phyloP scores from a whole-genome alignment of 2,113 vertebrate species.

The Hystrix brachyura region DNA sequence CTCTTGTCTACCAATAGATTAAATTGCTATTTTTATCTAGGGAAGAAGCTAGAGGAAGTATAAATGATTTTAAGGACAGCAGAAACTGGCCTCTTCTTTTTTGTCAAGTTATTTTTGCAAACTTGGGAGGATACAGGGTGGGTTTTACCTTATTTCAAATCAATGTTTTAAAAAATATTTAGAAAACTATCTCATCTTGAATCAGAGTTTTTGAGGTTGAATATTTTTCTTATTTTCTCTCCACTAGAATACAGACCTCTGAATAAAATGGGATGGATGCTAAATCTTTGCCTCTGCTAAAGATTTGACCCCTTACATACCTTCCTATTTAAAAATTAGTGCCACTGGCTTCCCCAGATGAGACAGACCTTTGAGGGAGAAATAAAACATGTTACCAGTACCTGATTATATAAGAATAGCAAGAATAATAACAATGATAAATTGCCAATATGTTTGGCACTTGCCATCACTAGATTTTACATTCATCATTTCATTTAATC shows the following conservation, averaged over 20 bases:
- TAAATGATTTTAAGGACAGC: slow-evolving; percentile 50
- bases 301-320: not conserved
- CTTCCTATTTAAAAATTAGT: slow-evolving; percentile 1
- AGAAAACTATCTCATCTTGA: not conserved
- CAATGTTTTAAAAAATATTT: not conserved
- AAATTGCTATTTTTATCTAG: slow-evolving; percentile 74
- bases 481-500: not conserved
- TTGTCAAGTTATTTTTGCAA: slow-evolving; percentile 62
- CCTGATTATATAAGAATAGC: not conserved
- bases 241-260: not conserved
- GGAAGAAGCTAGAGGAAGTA: slow-evolving; percentile 57
- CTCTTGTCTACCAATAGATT: slow-evolving; percentile 79
- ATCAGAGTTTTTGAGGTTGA: not conserved
- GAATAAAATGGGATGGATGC: not conserved
- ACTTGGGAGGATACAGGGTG: not conserved
- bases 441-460: not conserved
- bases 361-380: not conserved
- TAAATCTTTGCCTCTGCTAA: not conserved
- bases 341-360: not conserved
- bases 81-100: slow-evolving; percentile 20
- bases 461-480: not conserved
- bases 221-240: not conserved
- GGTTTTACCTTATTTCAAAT: slow-evolving; percentile 5
- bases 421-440: not conserved
- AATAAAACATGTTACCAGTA: not conserved